Conservation (phyloP, 1,140 invertebrate genomes). For the Zaprionus gabonicus region DNA sequence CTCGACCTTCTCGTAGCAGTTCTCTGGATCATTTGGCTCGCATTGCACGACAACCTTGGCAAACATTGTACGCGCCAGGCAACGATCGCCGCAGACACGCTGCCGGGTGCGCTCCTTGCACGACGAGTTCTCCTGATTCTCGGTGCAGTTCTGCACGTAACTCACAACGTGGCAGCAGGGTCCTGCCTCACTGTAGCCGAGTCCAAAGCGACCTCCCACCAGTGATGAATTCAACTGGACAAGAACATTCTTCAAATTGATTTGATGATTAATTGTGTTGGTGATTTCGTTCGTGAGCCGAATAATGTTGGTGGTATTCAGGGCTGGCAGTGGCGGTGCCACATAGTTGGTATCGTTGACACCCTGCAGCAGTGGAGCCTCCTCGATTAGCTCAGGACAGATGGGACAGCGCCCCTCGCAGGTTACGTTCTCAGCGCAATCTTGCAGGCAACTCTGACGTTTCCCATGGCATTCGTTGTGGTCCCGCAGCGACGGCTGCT, state of each 20-base stretch:
- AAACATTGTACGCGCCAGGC: constrained; percentile 68
- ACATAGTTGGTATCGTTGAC: constrained; percentile 65
- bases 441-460: constrained; percentile 47
- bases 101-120: constrained; percentile 49
- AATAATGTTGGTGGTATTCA: constrained; percentile 77
- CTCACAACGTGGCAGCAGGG: constrained; percentile 70
- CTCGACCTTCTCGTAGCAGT: constrained; percentile 61
- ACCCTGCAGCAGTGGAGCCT: constrained; percentile 71
- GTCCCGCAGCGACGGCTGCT: constrained; percentile 66
- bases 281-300: constrained; percentile 71
- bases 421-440: constrained; percentile 20
- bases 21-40: constrained; percentile 29
- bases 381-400: constrained; percentile 64
- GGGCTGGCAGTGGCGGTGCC: constrained; percentile 22
- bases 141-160: constrained; percentile 37
- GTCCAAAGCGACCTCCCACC: constrained; percentile 69
- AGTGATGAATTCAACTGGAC: constrained; percentile 67
- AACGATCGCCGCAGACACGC: constrained; percentile 64
- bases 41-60: constrained; percentile 61
- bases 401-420: constrained; percentile 60
- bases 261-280: constrained; percentile 68
- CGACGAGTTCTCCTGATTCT: constrained; percentile 18
- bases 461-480: constrained; percentile 67
- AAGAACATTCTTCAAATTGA: constrained; percentile 54
- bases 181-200: constrained; percentile 70